phyloP scores from a whole-genome alignment of 2,888 invertebrate genomes.

The Ectropis crepuscularia region DNA sequence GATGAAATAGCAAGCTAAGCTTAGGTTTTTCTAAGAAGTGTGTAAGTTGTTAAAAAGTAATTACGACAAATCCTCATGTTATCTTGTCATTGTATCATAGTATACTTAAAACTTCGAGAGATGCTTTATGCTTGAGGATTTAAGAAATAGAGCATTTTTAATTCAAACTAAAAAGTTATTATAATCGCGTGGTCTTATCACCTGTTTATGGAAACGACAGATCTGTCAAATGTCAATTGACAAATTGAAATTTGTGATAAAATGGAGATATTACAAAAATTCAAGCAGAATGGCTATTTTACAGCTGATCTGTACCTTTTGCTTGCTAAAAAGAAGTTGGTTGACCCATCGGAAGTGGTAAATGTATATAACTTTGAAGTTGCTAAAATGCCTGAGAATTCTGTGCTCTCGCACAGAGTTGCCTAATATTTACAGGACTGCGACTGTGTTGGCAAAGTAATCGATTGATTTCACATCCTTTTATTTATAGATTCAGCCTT shows the following conservation, averaged over 20 bases:
- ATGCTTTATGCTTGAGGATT: no score
- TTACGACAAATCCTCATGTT: no score
- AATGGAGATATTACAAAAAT: constrained; percentile 75
- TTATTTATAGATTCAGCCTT: constrained; percentile 68
- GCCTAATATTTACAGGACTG: no score
- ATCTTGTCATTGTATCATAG: no score
- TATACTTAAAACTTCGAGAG: no score
- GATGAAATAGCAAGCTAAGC: no score
- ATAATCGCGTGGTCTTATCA: constrained; percentile 39
- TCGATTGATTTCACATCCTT: not conserved
- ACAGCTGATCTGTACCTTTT: constrained; percentile 72
- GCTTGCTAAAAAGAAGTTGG: constrained; percentile 66
- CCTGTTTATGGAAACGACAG: constrained; percentile 52
- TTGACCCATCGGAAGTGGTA: constrained; percentile 62
- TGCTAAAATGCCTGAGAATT: not conserved
- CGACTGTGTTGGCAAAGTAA: no score
- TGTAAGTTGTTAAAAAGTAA: no score
- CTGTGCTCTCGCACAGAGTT: not conserved
- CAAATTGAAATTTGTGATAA: constrained; percentile 33
- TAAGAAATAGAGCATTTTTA: no score
- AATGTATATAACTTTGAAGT: not conserved
- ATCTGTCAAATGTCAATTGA: constrained; percentile 31
- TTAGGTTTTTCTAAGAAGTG: no score
- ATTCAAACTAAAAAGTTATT: constrained; percentile 3
- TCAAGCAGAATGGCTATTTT: constrained; percentile 77